Percentiles rank a stretch among this genome's conserved stretches.
Conservation (phyloP, 2,113 vertebrate genomes). For the Plecturocebus donacophilus region DNA sequence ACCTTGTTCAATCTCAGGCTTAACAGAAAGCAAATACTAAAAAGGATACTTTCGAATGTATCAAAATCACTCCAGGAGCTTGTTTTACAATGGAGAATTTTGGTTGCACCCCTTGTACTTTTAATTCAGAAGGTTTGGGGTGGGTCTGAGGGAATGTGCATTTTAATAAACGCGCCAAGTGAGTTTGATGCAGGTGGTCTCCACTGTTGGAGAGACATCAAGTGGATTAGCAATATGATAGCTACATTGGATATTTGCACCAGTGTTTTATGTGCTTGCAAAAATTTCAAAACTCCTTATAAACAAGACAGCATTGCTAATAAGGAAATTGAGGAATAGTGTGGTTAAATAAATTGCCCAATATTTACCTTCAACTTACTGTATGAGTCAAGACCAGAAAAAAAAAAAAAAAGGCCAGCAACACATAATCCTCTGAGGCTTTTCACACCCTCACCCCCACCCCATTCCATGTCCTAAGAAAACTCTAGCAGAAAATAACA, state of each 20-base stretch:
- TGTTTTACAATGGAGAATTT: slow-evolving; percentile 15
- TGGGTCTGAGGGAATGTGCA: background rate
- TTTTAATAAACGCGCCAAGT: background rate
- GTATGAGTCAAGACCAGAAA: slow-evolving; percentile 62
- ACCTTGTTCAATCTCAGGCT: background rate
- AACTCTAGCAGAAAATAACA: slow-evolving; percentile 66
- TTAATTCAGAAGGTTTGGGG: background rate
- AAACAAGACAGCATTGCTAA: slow-evolving; percentile 72
- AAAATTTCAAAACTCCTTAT: slow-evolving; percentile 69
- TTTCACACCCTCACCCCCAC: slow-evolving; percentile 35
- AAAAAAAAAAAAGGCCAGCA: slow-evolving; percentile 47
- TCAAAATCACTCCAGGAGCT: background rate
- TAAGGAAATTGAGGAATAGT: slow-evolving; percentile 77
- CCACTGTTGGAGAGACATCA: background rate
- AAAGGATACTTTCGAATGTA: background rate
- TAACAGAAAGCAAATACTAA: background rate
- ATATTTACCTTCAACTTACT: slow-evolving; percentile 71
- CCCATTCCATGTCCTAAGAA: slow-evolving; percentile 65
- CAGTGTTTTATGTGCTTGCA: slow-evolving; percentile 30
- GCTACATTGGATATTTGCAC: background rate
- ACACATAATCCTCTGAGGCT: slow-evolving; percentile 63
- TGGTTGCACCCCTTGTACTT: background rate
- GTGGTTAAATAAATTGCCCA: slow-evolving; percentile 75
- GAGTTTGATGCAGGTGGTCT: background rate
- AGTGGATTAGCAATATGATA: slow-evolving; percentile 33